Evolutionary conservation across 1,140 invertebrate species (phyloP).

Genomic region (Bathynomus jamesi): DNA sequence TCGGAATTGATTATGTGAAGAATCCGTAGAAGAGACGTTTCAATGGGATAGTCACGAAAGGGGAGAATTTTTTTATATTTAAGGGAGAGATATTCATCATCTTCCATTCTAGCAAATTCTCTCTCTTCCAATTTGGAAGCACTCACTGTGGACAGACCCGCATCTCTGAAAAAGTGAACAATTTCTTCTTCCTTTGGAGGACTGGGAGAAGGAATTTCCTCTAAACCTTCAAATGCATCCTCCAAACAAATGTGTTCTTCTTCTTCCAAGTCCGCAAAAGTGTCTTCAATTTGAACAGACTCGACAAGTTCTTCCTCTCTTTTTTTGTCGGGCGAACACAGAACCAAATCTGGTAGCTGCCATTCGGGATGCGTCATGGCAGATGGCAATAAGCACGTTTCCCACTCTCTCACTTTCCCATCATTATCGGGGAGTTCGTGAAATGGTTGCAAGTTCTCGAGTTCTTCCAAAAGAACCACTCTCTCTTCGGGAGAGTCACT

Average conservation of each 20-base stretch:
- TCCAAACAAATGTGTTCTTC: constrained; percentile 8
- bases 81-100: constrained; percentile 33
- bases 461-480: not conserved
- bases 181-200: constrained; percentile 12
- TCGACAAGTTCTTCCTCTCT: not conserved
- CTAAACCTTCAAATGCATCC: constrained; percentile 14
- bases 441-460: not conserved
- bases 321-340: not conserved
- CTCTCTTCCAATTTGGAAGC: constrained; percentile 1
- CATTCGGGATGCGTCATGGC: not conserved
- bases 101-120: constrained; percentile 10
- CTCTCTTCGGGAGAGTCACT: not conserved
- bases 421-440: not conserved
- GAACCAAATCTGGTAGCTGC: not conserved
- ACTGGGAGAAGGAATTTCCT: constrained; percentile 1
- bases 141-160: constrained; percentile 8
- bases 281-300: not conserved
- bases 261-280: not conserved
- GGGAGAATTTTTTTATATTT: constrained; percentile 27
- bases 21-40: constrained; percentile 25
- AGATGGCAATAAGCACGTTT: not conserved
- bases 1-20: constrained; percentile 32
- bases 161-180: constrained; percentile 20
- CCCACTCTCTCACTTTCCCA: not conserved
- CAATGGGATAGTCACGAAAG: constrained; percentile 19